Base-by-base conservation (phyloP, 2,888 invertebrate species). In the Drosophila anomalata region DNA sequence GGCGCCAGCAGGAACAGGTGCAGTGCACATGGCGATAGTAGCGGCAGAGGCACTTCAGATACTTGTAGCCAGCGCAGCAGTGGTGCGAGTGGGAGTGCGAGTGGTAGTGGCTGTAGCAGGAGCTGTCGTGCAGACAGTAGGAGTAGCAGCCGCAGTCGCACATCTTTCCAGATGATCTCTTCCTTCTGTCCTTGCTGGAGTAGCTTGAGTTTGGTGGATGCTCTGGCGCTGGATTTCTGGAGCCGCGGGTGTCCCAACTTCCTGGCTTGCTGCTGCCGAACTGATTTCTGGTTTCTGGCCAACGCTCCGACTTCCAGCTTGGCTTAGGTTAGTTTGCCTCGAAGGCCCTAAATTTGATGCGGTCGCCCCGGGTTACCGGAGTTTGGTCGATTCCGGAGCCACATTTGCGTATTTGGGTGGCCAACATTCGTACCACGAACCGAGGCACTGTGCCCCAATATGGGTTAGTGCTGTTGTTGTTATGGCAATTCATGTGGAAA, bases 341-440 rank as follows among this genome's bases (percentile, higher is more conserved):
- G 66, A 67, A 53, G 67, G 53, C 66, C 63, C 59, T 33, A 31
- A 17, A 58, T 56, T 57, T 24, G 33, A 60, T n/a, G 4, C 6
- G 17, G 78, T 84, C 71, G 70, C 67, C 69, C 44, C 12, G 51
- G 67, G 54, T 67, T 59, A 71, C 66, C 20, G 26, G 36, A 62
- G 86, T 85, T 85, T 85, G 79, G 79, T 85, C 84, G 73, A 85
- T 85, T 70, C 65, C 24, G 47, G 47, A 55, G 55, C 61, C 73
- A 65, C 73, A 76, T 87, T 85, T 85, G 85, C 84, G 87, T 87
- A 85, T 87, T 82, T 85, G 78, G 84, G 81, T 80, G 81, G 71
- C 75, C 72, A 73, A 80, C 70, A 75, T 73, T 77, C 78, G 85
- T 87, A 85, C 79, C 87, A 86, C 78, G 84, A 79, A 77, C 86